phyloP scores from a whole-genome alignment of 2,888 invertebrate genomes.

The Dryadula phaetusa region DNA sequence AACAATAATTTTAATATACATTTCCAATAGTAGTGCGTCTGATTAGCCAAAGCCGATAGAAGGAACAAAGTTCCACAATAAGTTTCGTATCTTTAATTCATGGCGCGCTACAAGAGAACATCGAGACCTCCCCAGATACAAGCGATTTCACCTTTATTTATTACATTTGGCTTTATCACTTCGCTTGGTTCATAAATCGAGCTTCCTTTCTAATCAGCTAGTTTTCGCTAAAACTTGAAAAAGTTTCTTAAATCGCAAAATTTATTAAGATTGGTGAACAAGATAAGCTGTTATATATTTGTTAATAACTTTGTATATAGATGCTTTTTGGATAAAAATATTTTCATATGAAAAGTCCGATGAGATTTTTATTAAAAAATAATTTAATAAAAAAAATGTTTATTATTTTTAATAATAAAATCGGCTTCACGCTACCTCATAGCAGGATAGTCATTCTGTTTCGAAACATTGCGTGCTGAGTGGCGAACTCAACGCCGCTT shows the following conservation, averaged over 20 bases:
- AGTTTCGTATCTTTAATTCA: slow-evolving; percentile 40
- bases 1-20: background rate
- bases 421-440: too few species aligned
- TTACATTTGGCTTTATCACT: slow-evolving; percentile 31
- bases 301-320: background rate
- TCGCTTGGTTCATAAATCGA: slow-evolving; percentile 32
- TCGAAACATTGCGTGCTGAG: too few species aligned
- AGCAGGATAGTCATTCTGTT: too few species aligned
- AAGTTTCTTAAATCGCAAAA: background rate
- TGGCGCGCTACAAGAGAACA: slow-evolving; percentile 27
- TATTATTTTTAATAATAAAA: too few species aligned
- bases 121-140: slow-evolving; percentile 33
- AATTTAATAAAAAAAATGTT: too few species aligned
- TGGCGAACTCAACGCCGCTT: too few species aligned
- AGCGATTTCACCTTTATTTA: slow-evolving; percentile 37
- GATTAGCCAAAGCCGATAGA: slow-evolving; percentile 8
- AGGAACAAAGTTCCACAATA: slow-evolving; percentile 25
- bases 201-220: slow-evolving; percentile 25
- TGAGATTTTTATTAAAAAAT: too few species aligned
- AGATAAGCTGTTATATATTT: background rate
- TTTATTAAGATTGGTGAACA: background rate
- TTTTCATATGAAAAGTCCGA: too few species aligned
- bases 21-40: background rate
- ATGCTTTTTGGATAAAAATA: too few species aligned
- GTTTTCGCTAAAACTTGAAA: slow-evolving; percentile 19